Conservation (phyloP, 1,140 invertebrate species). For the Scylla paramamosain region DNA sequence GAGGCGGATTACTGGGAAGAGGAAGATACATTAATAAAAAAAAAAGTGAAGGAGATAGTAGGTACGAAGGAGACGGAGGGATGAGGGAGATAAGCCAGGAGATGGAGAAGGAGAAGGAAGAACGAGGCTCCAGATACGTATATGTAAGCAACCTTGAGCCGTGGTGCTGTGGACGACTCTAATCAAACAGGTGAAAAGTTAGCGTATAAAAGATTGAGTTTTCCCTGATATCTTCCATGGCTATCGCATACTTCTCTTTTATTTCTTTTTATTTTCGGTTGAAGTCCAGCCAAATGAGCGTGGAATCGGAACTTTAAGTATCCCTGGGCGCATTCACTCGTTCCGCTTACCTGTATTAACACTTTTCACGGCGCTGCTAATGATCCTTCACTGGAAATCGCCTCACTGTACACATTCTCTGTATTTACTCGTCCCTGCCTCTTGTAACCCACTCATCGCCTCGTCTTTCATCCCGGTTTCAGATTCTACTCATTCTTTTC, state of each 20-base stretch:
- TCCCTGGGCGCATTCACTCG: background rate
- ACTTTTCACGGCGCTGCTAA: too few relatives aligned
- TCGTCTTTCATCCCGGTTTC: too few relatives aligned
- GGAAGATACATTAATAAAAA: too few relatives aligned
- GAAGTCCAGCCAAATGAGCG: background rate
- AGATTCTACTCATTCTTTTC: too few relatives aligned
- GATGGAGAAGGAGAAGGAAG: background rate
- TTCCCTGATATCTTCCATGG: background rate
- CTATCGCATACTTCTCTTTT: background rate
- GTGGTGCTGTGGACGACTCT: background rate
- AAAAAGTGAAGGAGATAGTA: too few relatives aligned
- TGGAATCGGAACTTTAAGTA: background rate
- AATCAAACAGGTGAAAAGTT: constrained; percentile 15
- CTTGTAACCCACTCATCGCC: too few relatives aligned
- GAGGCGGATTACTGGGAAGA: background rate
- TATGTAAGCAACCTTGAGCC: background rate
- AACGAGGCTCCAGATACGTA: background rate
- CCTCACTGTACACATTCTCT: too few relatives aligned
- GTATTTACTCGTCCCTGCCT: too few relatives aligned
- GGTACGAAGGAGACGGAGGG: too few relatives aligned
- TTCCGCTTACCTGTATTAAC: background rate
- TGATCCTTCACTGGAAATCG: too few relatives aligned
- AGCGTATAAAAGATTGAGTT: background rate
- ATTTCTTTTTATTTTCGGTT: background rate
- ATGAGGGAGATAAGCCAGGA: too few relatives aligned